These are phyloP conservation scores for Escarpia spicata DNA, from an alignment of 2,888 invertebrate genomes.

Conservation along the genomic window DNA sequence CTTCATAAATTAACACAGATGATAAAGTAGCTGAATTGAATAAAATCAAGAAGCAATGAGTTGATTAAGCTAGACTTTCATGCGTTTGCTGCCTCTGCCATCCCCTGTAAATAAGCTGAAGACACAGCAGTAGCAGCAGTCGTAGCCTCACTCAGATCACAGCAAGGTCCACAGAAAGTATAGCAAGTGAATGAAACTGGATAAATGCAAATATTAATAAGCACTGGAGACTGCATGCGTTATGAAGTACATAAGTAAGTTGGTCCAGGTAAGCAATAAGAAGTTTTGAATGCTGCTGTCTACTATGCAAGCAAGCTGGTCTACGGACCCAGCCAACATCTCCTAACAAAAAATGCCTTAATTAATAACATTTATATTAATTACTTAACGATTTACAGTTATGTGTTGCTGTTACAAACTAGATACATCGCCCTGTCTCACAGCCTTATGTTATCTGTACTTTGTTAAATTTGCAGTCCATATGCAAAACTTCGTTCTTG, in stretches of 20 bases:
- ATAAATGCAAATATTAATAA: conserved; percentile 1
- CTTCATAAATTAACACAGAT: neutral
- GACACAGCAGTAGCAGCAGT: neutral
- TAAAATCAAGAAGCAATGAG: neutral
- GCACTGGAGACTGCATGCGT: neutral
- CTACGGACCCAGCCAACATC: neutral
- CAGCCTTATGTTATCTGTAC: neutral
- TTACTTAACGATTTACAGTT: neutral
- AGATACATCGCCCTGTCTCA: neutral
- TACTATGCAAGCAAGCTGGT: neutral
- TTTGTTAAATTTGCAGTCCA: conserved; percentile 7
- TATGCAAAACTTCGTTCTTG: neutral
- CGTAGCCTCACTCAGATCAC: neutral
- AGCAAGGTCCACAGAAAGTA: too few relatives aligned
- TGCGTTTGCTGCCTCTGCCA: too few relatives aligned
- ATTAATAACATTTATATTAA: neutral
- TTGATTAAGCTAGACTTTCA: neutral
- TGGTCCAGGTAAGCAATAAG: neutral
- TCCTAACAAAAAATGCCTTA: neutral
- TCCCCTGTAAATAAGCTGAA: too few relatives aligned
- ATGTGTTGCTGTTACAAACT: neutral
- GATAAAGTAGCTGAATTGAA: neutral
- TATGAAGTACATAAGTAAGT: neutral
- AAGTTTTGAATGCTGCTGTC: neutral
- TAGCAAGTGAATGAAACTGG: neutral